Conservation (phyloP, 2,797 vertebrate genomes). For the Natrix natrix region DNA sequence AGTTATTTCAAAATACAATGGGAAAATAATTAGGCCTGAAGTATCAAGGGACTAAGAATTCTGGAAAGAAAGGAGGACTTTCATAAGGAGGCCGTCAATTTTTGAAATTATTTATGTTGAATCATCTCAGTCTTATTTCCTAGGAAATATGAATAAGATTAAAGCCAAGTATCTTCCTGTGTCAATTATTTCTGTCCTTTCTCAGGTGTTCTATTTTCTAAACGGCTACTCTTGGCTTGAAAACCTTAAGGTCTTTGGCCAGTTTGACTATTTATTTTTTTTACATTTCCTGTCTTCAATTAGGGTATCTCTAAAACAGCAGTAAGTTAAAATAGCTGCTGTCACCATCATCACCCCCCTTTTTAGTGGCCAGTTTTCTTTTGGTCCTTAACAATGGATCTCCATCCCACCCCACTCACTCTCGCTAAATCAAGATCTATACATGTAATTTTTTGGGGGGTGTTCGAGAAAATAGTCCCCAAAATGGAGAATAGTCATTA, state of each 20-base stretch:
- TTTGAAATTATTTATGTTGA: neutral
- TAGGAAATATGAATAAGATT: neutral
- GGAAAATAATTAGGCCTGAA: neutral
- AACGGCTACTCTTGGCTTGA: conserved; percentile 51
- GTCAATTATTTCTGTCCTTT: conserved; percentile 34
- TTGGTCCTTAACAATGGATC: conserved; percentile 30
- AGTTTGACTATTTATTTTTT: conserved; percentile 51
- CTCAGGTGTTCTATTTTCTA: conserved; percentile 39
- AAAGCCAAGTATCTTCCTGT: neutral
- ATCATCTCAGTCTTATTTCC: neutral
- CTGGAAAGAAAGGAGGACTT: neutral
- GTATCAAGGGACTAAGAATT: neutral
- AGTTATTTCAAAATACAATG: neutral
- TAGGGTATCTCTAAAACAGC: conserved; percentile 67
- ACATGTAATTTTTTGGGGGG: conserved; percentile 55
- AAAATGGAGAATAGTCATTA: conserved; percentile 12
- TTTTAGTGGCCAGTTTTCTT: conserved; percentile 56
- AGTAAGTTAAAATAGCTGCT: conserved; percentile 45
- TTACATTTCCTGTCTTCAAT: conserved; percentile 60
- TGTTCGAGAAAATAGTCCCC: neutral
- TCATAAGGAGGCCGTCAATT: neutral
- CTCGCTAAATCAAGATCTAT: conserved; percentile 17
- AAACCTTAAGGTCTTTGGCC: conserved; percentile 56
- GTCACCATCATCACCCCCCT: neutral
- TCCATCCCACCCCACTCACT: neutral